Evolutionary conservation across 2,797 vertebrate species (phyloP).

Genomic region (Margarornis squamiger): DNA sequence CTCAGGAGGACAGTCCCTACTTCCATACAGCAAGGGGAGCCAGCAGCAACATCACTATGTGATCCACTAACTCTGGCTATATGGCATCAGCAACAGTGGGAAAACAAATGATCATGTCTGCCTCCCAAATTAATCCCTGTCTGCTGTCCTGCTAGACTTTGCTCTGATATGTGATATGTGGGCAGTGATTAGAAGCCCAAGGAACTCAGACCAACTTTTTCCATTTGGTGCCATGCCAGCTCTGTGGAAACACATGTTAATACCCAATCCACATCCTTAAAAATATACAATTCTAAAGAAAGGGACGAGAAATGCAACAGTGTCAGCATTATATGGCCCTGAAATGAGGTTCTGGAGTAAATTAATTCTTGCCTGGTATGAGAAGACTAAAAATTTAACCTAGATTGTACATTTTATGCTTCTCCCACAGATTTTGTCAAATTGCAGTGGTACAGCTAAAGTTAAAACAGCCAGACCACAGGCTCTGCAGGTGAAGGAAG

Average conservation of each 20-base stretch:
- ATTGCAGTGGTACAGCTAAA: neutral
- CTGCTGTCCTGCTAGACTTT: neutral
- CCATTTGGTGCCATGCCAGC: neutral
- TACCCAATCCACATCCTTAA: neutral
- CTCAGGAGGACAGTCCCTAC: neutral
- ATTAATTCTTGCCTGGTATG: neutral
- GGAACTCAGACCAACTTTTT: neutral
- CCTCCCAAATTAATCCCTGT: neutral
- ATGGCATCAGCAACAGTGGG: neutral
- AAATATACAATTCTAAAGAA: neutral
- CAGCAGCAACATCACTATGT: neutral
- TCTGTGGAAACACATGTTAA: neutral
- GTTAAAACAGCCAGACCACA: neutral
- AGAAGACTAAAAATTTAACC: neutral
- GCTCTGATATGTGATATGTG: neutral
- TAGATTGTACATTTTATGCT: neutral
- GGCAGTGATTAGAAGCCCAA: neutral
- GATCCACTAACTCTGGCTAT: rapidly evolving
- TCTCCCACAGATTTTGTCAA: neutral
- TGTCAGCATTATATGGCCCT: neutral
- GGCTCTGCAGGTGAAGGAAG: neutral
- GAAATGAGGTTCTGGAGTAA: neutral
- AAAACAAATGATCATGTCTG: neutral
- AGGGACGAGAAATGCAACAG: neutral
- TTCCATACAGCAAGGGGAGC: neutral